These are phyloP conservation scores for Pocillopora grandis DNA, from an alignment of 92 coral and sea anemone species.

Conservation along the genomic window DNA sequence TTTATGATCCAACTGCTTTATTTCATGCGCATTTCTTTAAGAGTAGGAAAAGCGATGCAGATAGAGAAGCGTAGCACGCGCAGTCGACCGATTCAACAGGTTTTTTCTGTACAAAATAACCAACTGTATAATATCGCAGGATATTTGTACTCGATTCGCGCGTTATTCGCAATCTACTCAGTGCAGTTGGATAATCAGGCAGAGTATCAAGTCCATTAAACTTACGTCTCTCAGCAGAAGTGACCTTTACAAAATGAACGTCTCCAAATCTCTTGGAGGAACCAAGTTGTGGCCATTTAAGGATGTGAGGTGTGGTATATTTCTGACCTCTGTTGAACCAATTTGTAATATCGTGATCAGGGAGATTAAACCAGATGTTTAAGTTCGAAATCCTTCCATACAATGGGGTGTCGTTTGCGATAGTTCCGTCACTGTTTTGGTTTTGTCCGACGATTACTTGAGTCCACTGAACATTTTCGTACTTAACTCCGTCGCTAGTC, in stretches of 20 bases:
- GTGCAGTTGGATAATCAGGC: no score
- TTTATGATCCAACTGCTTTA: no score
- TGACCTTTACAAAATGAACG: slow-evolving; percentile 4
- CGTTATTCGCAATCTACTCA: no score
- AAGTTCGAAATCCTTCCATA: not conserved
- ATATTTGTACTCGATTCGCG: no score
- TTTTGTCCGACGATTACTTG: not conserved
- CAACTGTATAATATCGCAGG: no score
- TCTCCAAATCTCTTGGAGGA: not conserved
- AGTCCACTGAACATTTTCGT: not conserved
- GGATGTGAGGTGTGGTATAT: not conserved
- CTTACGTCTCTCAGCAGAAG: slow-evolving; percentile 8
- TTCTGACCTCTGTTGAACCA: not conserved
- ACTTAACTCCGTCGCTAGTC: not conserved
- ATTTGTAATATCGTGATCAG: not conserved
- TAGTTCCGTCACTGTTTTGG: no score
- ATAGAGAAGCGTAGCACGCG: no score
- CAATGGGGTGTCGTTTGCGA: not conserved
- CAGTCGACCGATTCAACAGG: no score
- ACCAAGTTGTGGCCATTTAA: not conserved
- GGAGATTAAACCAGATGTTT: not conserved
- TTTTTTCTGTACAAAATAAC: no score
- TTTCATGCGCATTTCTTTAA: no score
- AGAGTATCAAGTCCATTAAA: no score
- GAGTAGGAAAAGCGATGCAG: no score